Evolutionary conservation across 1,140 invertebrate genomes (phyloP), one percentile per base, ranked within the genome.

Genomic region (Eueides isabella): DNA sequence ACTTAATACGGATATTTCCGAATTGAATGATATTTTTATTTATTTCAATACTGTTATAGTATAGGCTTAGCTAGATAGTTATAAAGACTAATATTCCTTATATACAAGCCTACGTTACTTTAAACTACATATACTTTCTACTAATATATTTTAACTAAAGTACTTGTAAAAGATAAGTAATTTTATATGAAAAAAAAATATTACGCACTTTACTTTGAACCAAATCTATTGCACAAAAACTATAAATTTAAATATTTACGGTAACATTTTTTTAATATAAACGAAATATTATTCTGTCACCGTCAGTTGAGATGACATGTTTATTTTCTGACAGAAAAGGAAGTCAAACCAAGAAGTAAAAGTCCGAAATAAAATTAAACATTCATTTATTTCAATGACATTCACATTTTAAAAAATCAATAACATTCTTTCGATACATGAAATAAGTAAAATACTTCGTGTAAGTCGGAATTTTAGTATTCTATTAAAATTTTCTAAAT

Each of bases 331-430:
- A 55, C 48, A 23, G 48, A 55, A 23, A 55, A 19, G 48, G 48
- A 12, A 26, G 11, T 55, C 19, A 55, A 26, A 55, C 4, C 48
- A 55, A 55, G 48, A 55, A 55, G 23, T 26, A 38, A 55, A 55
- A 26, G 5, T 11, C 23, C 19, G 6, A 11, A 55, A 23, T 55
- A 55, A 55, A 81, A 82, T 86, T 85, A 86, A 87, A 86, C 86
- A 87, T 81, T 82, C 77, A 85, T 87, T 87, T 90, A 87, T 84
- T 88, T 84, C 79, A 85, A 86, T 85, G 78, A 80, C 84, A 84
- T 82, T 81, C 61, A 84, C 82, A 84, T 77, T 82, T 83, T 82
- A 77, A 86, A 88, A n/a, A 83, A 85, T 67, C 77, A 85, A 82
- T 79, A 79, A 64, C 68, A 67, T 78, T 78, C 70, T 70, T 74